These are phyloP conservation scores for Drymonia ruficornis DNA, from an alignment of 2,888 invertebrate species.

Conservation along the genomic window DNA sequence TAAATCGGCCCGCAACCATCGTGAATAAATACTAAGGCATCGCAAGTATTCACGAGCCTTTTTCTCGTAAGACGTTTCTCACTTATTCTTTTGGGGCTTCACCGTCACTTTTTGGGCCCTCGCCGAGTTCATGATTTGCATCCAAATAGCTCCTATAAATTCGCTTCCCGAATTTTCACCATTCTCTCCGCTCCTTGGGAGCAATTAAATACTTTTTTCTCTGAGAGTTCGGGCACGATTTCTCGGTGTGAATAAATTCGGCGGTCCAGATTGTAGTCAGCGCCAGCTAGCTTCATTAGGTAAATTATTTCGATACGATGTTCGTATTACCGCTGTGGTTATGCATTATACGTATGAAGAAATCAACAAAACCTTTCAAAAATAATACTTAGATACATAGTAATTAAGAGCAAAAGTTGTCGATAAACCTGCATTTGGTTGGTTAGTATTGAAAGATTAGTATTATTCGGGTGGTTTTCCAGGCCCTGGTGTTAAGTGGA, in stretches of 20 bases:
- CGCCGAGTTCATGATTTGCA: slow-evolving; percentile 81
- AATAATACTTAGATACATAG: too few relatives aligned
- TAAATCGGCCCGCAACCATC: slow-evolving; percentile 49
- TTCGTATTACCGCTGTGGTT: slow-evolving; percentile 23
- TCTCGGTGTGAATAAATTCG: slow-evolving; percentile 73
- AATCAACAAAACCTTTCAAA: too few relatives aligned
- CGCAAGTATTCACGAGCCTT: slow-evolving; percentile 63
- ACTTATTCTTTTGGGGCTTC: slow-evolving; percentile 80
- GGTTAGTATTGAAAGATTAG: too few relatives aligned
- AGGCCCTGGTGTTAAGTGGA: too few relatives aligned
- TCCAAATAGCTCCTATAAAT: slow-evolving; percentile 84
- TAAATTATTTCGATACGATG: slow-evolving; percentile 63
- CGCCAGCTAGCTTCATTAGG: slow-evolving; percentile 64
- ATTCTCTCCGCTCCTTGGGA: slow-evolving; percentile 78
- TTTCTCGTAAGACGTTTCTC: slow-evolving; percentile 77
- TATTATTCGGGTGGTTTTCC: too few relatives aligned
- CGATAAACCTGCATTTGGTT: too few relatives aligned
- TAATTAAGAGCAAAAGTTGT: too few relatives aligned
- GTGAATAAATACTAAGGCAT: slow-evolving; percentile 74
- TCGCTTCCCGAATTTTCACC: slow-evolving; percentile 82
- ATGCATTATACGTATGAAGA: slow-evolving; percentile 11
- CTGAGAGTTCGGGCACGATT: slow-evolving; percentile 63
- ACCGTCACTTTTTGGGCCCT: slow-evolving; percentile 67
- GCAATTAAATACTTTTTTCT: slow-evolving; percentile 83
- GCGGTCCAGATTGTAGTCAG: slow-evolving; percentile 70